Evolutionary conservation across 2,113 vertebrate species (phyloP).

Genomic region (Spermophilus dauricus): DNA sequence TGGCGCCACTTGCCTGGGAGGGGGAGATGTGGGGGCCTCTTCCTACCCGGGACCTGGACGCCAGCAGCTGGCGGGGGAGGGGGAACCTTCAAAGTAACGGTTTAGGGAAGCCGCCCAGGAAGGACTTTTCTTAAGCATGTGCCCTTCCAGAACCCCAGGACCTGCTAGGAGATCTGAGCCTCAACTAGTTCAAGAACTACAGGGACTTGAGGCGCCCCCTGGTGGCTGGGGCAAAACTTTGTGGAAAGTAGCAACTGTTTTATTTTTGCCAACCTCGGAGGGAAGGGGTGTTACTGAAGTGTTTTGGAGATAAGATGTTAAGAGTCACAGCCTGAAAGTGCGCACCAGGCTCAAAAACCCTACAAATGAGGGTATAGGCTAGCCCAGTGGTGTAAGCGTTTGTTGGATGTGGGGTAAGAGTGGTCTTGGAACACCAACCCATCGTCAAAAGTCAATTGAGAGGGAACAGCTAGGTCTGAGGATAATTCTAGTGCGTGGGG

Average conservation of each 20-base stretch:
- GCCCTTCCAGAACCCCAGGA: background rate
- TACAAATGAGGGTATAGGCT: background rate
- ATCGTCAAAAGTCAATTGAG: background rate
- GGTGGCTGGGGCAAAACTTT: constrained; percentile 75
- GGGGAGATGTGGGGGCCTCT: background rate
- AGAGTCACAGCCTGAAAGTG: background rate
- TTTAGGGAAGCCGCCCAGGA: background rate
- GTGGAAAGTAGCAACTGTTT: background rate
- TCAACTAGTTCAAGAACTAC: rapidly evolving
- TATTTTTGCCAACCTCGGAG: background rate
- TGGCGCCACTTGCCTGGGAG: constrained; percentile 71
- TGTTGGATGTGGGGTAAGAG: background rate
- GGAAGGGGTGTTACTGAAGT: background rate
- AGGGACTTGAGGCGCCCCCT: constrained; percentile 65
- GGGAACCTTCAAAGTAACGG: background rate
- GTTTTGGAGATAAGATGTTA: background rate
- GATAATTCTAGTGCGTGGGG: background rate
- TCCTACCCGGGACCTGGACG: background rate
- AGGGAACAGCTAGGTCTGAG: background rate
- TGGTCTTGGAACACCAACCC: background rate
- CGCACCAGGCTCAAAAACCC: background rate
- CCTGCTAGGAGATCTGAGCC: rapidly evolving
- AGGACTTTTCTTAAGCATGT: background rate
- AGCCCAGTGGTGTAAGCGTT: background rate
- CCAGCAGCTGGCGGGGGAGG: background rate